phyloP scores from a whole-genome alignment of 2,888 invertebrate species.

The Serrognathus titanus region DNA sequence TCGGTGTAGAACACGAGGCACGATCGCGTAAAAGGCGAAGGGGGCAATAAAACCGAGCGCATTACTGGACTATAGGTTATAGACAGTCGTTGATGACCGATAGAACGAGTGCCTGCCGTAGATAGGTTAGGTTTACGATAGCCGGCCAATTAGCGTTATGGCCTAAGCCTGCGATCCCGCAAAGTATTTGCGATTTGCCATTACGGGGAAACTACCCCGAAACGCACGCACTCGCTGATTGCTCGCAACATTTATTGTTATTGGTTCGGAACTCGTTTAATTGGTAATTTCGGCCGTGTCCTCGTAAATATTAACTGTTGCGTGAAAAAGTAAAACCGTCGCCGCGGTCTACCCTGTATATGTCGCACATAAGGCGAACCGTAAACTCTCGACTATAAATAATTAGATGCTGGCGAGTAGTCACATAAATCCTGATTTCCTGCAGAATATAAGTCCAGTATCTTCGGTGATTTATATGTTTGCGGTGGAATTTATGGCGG shows the following conservation, averaged over 20 bases:
- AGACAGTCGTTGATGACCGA: conserved; percentile 40
- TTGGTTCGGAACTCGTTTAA: neutral
- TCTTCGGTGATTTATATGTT: conserved; percentile 13
- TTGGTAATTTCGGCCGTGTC: too few relatives aligned
- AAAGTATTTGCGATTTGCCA: conserved; percentile 27
- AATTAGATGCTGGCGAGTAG: neutral
- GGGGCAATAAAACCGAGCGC: too few relatives aligned
- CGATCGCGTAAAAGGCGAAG: too few relatives aligned
- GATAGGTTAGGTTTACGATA: conserved; percentile 40
- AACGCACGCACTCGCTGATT: conserved; percentile 11
- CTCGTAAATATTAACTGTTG: too few relatives aligned
- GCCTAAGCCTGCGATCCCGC: conserved; percentile 30
- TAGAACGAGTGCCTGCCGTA: conserved; percentile 38
- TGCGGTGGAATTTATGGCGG: neutral
- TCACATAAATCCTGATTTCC: neutral
- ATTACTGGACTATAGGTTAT: conserved; percentile 27
- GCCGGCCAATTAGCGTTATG: conserved; percentile 42
- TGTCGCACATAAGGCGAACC: neutral
- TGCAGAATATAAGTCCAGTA: conserved; percentile 10
- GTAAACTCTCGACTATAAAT: neutral
- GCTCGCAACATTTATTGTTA: neutral
- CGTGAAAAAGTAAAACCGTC: too few relatives aligned
- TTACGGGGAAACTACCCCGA: conserved; percentile 24
- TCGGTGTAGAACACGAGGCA: too few relatives aligned
- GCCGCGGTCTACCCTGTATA: neutral